Conservation (phyloP, 1,140 invertebrate genomes). For the Pentalonia nigronervosa region DNA sequence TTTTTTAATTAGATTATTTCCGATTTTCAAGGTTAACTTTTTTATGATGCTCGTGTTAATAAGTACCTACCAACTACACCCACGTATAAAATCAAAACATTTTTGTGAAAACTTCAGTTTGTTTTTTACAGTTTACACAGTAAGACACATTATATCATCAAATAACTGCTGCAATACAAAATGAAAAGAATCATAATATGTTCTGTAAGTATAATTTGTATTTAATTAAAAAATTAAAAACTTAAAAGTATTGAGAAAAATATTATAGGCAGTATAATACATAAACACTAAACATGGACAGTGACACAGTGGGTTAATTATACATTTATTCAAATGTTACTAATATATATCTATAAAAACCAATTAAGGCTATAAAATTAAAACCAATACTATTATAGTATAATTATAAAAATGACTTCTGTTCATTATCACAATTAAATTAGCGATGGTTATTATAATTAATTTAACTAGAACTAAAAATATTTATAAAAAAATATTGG, state of each 20-base stretch:
- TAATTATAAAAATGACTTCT: not conserved
- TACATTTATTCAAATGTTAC: no score
- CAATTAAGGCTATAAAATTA: no score
- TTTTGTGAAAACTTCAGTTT: not conserved
- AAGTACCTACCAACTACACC: not conserved
- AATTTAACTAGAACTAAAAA: not conserved
- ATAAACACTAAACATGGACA: no score
- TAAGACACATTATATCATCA: not conserved
- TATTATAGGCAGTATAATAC: no score
- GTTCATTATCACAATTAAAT: not conserved
- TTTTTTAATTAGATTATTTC: not conserved
- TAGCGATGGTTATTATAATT: not conserved
- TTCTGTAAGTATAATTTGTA: not conserved
- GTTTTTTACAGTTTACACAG: not conserved
- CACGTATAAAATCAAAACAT: not conserved
- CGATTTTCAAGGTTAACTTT: not conserved
- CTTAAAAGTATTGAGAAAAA: no score
- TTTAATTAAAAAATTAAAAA: no score
- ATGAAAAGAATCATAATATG: not conserved
- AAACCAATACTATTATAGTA: not conserved
- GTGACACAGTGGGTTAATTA: no score
- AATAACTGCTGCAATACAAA: not conserved
- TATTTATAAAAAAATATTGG: not conserved
- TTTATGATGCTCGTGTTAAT: not conserved
- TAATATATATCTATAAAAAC: no score